Conservation (phyloP, 2,113 vertebrate genomes). For the Neolamprologus cancellatus region DNA sequence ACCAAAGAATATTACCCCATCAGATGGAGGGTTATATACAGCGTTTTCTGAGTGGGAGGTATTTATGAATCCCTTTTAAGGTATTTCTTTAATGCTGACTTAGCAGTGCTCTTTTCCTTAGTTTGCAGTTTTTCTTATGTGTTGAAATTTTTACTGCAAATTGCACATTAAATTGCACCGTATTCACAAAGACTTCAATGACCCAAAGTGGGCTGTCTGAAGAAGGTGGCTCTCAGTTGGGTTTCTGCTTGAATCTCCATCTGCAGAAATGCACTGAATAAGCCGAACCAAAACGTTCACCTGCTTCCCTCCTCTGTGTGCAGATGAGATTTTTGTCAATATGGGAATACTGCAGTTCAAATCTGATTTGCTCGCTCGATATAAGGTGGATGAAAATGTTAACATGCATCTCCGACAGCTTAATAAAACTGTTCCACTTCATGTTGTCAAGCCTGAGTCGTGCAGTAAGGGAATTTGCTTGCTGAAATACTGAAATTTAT, state of each 20-base stretch:
- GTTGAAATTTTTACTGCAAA: constrained; percentile 28
- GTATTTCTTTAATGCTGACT: constrained; percentile 47
- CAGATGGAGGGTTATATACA: not conserved
- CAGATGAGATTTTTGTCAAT: not conserved
- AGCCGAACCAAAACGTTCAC: not conserved
- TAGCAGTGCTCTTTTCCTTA: constrained; percentile 28
- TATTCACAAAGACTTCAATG: not conserved
- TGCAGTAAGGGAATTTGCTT: not conserved
- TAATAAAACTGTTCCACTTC: not conserved
- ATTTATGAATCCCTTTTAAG: constrained; percentile 36
- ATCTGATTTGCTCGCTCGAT: not conserved
- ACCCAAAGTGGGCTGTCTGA: not conserved
- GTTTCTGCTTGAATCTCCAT: not conserved
- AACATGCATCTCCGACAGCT: not conserved
- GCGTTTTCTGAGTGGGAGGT: constrained; percentile 7
- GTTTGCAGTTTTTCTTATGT: constrained; percentile 34
- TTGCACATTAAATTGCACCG: not conserved
- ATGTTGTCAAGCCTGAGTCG: not conserved
- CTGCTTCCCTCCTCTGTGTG: not conserved
- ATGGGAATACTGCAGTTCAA: not conserved
- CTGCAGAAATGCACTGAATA: not conserved
- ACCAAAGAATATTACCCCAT: not conserved
- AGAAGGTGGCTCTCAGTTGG: not conserved
- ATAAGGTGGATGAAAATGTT: not conserved
- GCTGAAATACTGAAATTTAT: not conserved